Percentiles rank a stretch among this genome's conserved stretches.
phyloP scores from a whole-genome alignment of 1,140 invertebrate genomes.

The Apolygus lucorum region DNA sequence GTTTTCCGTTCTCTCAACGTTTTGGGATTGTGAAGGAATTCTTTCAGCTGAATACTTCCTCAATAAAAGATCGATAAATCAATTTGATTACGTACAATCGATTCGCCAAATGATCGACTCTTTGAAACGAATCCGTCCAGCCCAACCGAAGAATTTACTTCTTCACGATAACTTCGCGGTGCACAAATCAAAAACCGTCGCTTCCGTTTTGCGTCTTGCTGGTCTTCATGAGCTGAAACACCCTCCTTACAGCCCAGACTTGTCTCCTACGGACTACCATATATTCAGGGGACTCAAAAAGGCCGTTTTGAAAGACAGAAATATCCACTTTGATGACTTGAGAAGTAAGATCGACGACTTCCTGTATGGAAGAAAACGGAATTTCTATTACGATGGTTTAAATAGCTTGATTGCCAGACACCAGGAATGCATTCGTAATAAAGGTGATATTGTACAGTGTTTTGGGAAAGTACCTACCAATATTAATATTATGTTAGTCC shows the following conservation, averaged over 20 bases:
- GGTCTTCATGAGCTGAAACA: slow-evolving; percentile 22
- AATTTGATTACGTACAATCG: not conserved
- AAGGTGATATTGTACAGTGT: not conserved
- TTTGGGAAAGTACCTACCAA: too few relatives aligned
- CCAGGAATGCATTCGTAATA: not conserved
- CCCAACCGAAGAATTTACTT: not conserved
- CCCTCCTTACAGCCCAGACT: slow-evolving; percentile 34
- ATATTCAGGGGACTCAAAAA: slow-evolving; percentile 31
- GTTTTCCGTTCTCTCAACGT: not conserved
- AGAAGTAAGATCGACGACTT: not conserved
- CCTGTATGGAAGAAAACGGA: not conserved
- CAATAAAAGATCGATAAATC: not conserved
- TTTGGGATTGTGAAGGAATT: not conserved
- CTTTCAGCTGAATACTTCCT: not conserved
- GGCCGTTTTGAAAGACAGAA: not conserved
- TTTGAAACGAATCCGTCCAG: not conserved
- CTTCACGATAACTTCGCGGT: not conserved
- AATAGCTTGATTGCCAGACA: not conserved
- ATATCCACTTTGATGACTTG: not conserved
- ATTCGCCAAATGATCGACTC: not conserved
- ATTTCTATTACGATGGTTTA: not conserved
- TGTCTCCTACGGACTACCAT: slow-evolving; percentile 33
- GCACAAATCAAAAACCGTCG: not conserved
- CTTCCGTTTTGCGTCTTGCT: not conserved
- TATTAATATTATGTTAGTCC: too few relatives aligned